Conservation (phyloP, 2,888 invertebrate species). For the Parnassius apollo region DNA sequence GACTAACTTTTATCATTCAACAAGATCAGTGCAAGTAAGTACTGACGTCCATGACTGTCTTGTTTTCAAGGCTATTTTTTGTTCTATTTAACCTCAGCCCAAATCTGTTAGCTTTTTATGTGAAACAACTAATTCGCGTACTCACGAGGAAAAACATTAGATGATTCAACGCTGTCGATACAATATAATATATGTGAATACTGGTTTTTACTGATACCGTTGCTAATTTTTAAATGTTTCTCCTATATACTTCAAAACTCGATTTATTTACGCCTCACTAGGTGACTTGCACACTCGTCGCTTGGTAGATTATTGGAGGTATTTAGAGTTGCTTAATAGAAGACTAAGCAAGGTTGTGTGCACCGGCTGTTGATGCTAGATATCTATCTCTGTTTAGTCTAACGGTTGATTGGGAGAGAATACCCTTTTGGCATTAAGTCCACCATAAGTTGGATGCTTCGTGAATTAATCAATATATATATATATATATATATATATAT, state of each 20-base stretch:
- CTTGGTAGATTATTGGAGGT: not conserved
- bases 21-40: slow-evolving; percentile 5
- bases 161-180: slow-evolving; percentile 13
- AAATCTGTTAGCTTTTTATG: slow-evolving; percentile 25
- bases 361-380: no score
- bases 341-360: no score
- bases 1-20: not conserved
- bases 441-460: no score
- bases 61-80: slow-evolving; percentile 25
- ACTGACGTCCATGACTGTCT: slow-evolving; percentile 15
- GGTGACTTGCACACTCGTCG: not conserved
- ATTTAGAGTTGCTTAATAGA: not conserved
- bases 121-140: slow-evolving; percentile 17
- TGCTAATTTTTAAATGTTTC: slow-evolving; percentile 13
- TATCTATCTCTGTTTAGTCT: no score
- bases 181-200: slow-evolving; percentile 11
- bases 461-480: no score
- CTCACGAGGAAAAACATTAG: slow-evolving; percentile 19
- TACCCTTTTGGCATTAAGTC: no score
- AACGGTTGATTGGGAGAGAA: no score
- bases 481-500: no score
- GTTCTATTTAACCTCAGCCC: slow-evolving; percentile 10
- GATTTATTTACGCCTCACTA: not conserved
- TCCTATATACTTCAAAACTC: slow-evolving; percentile 6
- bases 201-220: slow-evolving; percentile 14